These are phyloP conservation scores for Microcebus ravelobensis DNA, from an alignment of 2,113 vertebrate genomes.

Conservation along the genomic window DNA sequence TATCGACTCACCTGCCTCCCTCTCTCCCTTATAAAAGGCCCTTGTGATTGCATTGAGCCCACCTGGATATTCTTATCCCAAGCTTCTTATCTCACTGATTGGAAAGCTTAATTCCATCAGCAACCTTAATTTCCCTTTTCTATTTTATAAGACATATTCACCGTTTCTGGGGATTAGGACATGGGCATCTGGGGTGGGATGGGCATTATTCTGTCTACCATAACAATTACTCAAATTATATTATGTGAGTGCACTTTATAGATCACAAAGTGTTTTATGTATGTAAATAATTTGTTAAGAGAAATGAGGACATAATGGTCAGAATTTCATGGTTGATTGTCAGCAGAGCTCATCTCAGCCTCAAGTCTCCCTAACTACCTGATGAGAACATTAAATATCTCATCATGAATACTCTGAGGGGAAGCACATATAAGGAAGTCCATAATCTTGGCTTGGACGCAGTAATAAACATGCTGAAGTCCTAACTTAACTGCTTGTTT, in stretches of 20 bases:
- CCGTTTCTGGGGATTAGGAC: too few relatives aligned
- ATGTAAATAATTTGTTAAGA: neutral
- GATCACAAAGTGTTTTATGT: neutral
- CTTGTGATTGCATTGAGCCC: too few relatives aligned
- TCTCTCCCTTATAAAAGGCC: too few relatives aligned
- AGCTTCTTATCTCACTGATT: too few relatives aligned
- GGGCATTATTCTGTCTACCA: neutral
- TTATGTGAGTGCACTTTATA: neutral
- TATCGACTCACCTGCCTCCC: neutral
- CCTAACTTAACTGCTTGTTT: neutral
- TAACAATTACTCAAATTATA: neutral
- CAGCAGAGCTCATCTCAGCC: neutral
- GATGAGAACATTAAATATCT: neutral
- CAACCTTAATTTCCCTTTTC: too few relatives aligned
- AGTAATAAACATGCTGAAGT: neutral
- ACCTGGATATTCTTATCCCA: too few relatives aligned
- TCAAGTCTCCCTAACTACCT: neutral
- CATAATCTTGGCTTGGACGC: neutral
- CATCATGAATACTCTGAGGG: neutral
- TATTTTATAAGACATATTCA: too few relatives aligned
- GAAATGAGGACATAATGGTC: neutral
- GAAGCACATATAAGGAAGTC: neutral
- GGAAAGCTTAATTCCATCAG: too few relatives aligned
- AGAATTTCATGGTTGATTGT: neutral
- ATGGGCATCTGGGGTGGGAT: accelerated